Conservation (phyloP, 2,113 vertebrate species). For the Helogale parvula region DNA sequence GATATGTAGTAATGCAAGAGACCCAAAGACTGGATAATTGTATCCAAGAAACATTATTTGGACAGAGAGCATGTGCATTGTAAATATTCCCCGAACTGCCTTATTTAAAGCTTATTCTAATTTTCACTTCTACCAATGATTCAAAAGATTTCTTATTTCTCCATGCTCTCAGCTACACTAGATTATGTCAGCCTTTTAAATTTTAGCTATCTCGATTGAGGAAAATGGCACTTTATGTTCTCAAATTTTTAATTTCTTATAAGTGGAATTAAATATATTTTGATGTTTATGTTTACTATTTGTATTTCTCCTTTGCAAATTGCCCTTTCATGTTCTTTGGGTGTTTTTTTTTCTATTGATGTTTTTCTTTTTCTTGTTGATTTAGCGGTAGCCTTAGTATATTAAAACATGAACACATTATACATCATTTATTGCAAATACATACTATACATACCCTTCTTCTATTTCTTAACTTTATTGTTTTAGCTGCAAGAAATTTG, state of each 20-base stretch:
- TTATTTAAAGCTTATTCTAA: slow-evolving; percentile 11
- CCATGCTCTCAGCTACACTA: not conserved
- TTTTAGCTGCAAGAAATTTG: not conserved
- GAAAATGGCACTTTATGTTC: not conserved
- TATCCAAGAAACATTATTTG: not conserved
- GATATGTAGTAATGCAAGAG: not conserved
- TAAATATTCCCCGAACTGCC: not conserved
- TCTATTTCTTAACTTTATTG: slow-evolving; percentile 37
- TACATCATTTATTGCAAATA: not conserved
- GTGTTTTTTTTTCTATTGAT: not conserved
- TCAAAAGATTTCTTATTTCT: not conserved
- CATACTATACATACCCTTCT: not conserved
- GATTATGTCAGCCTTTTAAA: not conserved
- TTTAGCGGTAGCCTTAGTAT: not conserved
- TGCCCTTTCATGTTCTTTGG: not conserved
- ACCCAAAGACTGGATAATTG: not conserved
- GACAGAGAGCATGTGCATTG: not conserved
- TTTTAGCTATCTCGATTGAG: not conserved
- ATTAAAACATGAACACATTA: not conserved
- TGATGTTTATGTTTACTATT: not conserved
- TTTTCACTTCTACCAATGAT: not conserved
- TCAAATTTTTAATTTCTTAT: not conserved
- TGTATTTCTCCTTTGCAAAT: not conserved
- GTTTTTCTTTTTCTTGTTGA: not conserved
- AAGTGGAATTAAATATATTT: not conserved